These are phyloP conservation scores for Hippocampus mohnikei DNA, from an alignment of 2,113 vertebrate genomes.

Conservation along the genomic window DNA sequence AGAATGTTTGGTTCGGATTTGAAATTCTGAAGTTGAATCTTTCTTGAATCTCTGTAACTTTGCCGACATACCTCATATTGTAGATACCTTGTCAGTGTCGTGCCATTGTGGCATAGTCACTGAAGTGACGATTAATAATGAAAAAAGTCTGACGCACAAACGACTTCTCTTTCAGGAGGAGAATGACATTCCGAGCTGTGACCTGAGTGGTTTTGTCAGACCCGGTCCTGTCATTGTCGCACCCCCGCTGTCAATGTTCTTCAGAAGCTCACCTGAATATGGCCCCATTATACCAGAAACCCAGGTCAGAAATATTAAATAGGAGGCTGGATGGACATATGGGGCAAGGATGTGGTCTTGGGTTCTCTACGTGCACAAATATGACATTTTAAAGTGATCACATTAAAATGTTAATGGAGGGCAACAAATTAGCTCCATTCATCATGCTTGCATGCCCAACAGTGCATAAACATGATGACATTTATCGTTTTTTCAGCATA, in stretches of 20 bases:
- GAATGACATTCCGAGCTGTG: constrained; percentile 97
- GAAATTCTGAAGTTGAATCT: no score
- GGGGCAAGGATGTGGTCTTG: neutral
- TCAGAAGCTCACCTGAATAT: constrained; percentile 84
- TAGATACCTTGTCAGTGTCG: no score
- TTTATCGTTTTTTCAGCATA: constrained; percentile 11
- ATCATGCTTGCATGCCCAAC: constrained; percentile 3
- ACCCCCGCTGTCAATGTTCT: constrained; percentile 90
- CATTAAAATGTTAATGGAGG: neutral
- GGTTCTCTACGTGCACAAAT: neutral
- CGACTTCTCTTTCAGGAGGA: constrained; percentile 73
- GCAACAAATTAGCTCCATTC: constrained; percentile 4
- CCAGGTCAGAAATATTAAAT: constrained; percentile 75
- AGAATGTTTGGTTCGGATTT: no score
- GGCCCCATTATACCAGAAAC: constrained; percentile 95
- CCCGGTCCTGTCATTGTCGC: constrained; percentile 90
- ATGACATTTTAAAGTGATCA: constrained; percentile 2
- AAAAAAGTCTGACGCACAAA: neutral
- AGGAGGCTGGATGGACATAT: neutral
- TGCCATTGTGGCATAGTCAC: neutral
- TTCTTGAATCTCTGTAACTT: no score
- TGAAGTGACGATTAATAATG: neutral
- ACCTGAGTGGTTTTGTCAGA: constrained; percentile 91
- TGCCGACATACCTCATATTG: no score
- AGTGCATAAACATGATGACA: constrained; percentile 6